Evolutionary conservation across 23 tunicate species (phyloP), one percentile per base, ranked within the genome.

Genomic region (Phallusia fumigata): DNA sequence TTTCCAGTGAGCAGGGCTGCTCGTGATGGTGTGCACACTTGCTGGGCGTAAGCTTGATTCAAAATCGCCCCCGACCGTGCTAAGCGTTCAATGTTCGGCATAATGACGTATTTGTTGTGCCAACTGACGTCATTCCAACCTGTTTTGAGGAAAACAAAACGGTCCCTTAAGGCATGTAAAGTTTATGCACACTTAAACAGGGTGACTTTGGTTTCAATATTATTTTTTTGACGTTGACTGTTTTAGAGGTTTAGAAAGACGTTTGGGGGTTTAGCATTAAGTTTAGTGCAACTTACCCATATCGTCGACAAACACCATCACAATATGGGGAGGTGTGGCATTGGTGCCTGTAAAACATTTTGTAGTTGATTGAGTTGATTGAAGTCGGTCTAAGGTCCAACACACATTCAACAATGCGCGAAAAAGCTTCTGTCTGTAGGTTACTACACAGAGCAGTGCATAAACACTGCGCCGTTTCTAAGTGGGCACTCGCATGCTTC

Each of bases 241-340:
- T 18, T 13, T 13, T 51, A 51, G 58, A 51, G 18, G 18, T 51
- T 13, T 18, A n/a, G 58, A 51, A 51, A 51, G 18, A 51, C 18
- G 58, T 51, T 51, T 51, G 58, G n/a, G n/a, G n/a, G n/a, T n/a
- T n/a, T n/a, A n/a, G n/a, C n/a, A n/a, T n/a, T n/a, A n/a, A n/a
- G n/a, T n/a, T n/a, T n/a, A n/a, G n/a, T n/a, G n/a, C n/a, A 58
- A 24, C 69, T 24, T 58, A 77, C 81, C 81, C 44, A 77, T 31
- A 28, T 77, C 81, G 58, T 77, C 81, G 30, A 36, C 81, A 32
- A 77, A 77, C 26, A 77, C 53, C 81, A 77, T 77, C 53, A 77
- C 81, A 44, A 77, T 77, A 44, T 77, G 36, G 2, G 81, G 81
- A 44, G 81, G 69, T 5, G 28, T 24, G 26, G 69, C 69, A 16